Conservation (phyloP, 2,113 vertebrate species). For the Pluvianellus socialis region DNA sequence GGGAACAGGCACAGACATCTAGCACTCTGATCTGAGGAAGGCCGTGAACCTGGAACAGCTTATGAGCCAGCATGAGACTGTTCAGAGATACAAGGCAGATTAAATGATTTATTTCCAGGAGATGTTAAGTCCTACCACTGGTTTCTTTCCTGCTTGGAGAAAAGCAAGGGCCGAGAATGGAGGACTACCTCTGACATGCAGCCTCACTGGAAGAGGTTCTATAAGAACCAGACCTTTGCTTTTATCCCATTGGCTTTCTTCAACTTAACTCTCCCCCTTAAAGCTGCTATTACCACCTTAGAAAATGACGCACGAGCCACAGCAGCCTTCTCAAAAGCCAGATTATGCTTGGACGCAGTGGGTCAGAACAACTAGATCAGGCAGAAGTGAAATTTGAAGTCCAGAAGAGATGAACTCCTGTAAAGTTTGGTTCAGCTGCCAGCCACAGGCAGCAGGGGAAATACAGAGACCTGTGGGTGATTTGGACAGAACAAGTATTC, state of each 20-base stretch:
- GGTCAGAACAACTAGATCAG: background rate
- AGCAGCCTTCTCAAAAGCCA: background rate
- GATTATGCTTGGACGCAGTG: background rate
- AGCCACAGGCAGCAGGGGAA: background rate
- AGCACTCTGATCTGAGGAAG: background rate
- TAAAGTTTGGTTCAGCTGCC: background rate
- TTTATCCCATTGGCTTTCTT: background rate
- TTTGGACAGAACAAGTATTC: background rate
- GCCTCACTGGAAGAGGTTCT: background rate
- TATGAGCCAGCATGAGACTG: background rate
- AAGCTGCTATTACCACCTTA: background rate
- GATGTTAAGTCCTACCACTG: background rate
- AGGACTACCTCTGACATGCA: background rate
- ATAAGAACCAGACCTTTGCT: background rate
- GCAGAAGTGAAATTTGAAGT: background rate
- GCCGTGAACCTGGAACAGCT: background rate
- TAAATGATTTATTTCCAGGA: background rate
- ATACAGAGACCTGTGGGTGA: background rate
- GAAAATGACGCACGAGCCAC: background rate
- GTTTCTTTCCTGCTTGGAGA: background rate
- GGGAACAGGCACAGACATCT: background rate
- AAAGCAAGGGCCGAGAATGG: background rate
- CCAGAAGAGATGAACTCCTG: background rate
- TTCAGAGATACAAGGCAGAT: background rate
- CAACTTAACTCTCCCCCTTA: background rate